These are phyloP conservation scores for Fulmarus glacialis DNA, from an alignment of 2,113 vertebrate genomes.

Conservation along the genomic window DNA sequence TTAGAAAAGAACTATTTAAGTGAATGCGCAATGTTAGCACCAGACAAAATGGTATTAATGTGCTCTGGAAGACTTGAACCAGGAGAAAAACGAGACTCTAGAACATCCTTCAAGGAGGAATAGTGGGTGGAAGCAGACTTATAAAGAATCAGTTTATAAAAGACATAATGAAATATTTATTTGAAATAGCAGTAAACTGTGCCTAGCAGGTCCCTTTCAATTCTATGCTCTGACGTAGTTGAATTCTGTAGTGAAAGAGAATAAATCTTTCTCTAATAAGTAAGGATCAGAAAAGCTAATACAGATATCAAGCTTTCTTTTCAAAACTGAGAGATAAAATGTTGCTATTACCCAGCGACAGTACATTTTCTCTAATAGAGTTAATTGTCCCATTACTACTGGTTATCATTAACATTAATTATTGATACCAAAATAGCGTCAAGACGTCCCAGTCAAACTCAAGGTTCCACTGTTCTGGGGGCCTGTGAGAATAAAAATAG, in stretches of 20 bases:
- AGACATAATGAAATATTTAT: not conserved
- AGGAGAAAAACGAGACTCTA: not conserved
- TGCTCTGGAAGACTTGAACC: not conserved
- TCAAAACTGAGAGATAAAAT: not conserved
- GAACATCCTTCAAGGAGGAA: not conserved
- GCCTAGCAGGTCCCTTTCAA: not conserved
- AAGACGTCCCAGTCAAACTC: not conserved
- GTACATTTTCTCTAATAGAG: slow-evolving; percentile 1
- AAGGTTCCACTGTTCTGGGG: not conserved
- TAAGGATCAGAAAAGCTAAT: not conserved
- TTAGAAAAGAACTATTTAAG: not conserved
- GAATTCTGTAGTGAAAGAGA: not conserved
- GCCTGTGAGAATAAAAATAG: not conserved
- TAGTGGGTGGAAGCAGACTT: not conserved
- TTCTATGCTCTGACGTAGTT: not conserved
- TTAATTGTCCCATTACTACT: slow-evolving; percentile 24
- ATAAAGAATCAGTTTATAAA: not conserved
- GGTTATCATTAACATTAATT: slow-evolving; percentile 13
- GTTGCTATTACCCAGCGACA: not conserved
- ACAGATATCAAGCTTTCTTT: not conserved
- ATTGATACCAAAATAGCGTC: slow-evolving; percentile 11
- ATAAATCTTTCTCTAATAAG: not conserved
- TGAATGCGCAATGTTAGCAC: not conserved
- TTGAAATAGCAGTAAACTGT: not conserved
- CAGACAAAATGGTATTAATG: not conserved